Base-by-base conservation (phyloP, 2,888 invertebrate species). In the Ochropleura plecta region DNA sequence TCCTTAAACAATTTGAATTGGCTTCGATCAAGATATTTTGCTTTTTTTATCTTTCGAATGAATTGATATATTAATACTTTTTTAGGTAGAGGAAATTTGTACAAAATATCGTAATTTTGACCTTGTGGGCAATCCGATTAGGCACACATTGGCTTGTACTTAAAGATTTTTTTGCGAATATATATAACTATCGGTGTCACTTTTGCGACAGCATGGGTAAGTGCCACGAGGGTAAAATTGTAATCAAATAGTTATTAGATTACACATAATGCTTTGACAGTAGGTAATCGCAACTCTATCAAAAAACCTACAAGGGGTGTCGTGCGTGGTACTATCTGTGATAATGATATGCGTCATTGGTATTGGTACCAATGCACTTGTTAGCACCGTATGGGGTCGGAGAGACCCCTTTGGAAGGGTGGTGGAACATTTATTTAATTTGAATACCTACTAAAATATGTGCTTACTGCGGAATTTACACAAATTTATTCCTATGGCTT, bases 331-430 rank as follows among this genome's bases (percentile, higher is more conserved):
- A 30, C 30, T 30, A 57, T 63, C 55, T 66, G 69, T 68, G 55
- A 74, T 71, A 77, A 80, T 77, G 62, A 49, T 76, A 77, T 81
- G 72, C 85, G 66, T 74, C 75, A 83, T 87, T 30, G 49, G 60
- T 67, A 83, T 79, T 81, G 76, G 87, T 83, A 85, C 86, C 87
- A 87, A 69, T 46, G 76, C 72, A 85, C 81, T 86, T 83, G 77
- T 74, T 78, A 81, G 81, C 74, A 83, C 80, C 80, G 46, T 73
- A 59, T 73, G 66, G 83, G 80, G 84, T 78, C 42, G 68, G 46
- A 51, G 18, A 14, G 49, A 70, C 59, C 78, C 75, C 67, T 75
- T 70, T 40, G 0, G 49, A 63, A 80, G 73, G 76, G 81, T 75
- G 73, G n/a, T 59, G 44, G 67, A 44, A 69, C 9, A 66, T 66